These are phyloP conservation scores for Daktulosphaira vitifoliae DNA, from an alignment of 1,140 invertebrate genomes.

Conservation along the genomic window DNA sequence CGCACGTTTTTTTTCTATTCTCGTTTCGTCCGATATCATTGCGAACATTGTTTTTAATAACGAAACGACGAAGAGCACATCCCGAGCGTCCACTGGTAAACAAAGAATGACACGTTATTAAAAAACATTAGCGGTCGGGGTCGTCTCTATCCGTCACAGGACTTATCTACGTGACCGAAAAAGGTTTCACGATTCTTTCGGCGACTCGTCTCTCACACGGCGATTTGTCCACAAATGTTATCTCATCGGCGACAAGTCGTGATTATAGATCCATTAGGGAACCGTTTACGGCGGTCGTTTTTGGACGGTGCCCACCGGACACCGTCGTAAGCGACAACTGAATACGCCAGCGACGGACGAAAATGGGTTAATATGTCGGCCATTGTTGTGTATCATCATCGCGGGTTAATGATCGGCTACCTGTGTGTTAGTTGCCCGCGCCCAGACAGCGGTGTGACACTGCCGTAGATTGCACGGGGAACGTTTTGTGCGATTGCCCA, in stretches of 20 bases:
- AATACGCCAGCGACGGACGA: too few species aligned
- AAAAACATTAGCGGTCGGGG: slow-evolving; percentile 6
- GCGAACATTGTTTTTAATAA: slow-evolving; percentile 14
- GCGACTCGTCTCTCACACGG: too few species aligned
- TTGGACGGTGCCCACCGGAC: too few species aligned
- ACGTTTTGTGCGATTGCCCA: not conserved
- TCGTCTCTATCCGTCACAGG: not conserved
- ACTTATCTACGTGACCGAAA: not conserved
- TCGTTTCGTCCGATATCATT: not conserved
- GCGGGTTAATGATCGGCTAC: slow-evolving; percentile 10
- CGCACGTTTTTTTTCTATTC: slow-evolving; percentile 12
- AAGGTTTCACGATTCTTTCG: slow-evolving; percentile 15
- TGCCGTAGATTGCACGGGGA: too few species aligned
- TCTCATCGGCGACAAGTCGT: too few species aligned
- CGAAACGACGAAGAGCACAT: slow-evolving; percentile 1
- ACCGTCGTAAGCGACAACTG: too few species aligned
- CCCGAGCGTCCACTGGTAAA: not conserved
- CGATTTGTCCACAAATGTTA: too few species aligned
- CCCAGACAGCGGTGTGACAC: too few species aligned
- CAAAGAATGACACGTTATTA: slow-evolving; percentile 25
- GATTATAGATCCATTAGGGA: too few species aligned
- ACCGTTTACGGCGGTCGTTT: too few species aligned
- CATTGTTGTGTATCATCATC: too few species aligned
- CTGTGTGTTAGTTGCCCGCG: too few species aligned
- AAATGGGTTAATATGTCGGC: not conserved